A percentile compares a stretch with the other conserved stretches of the same genome.
phyloP scores from a whole-genome alignment of 1,140 invertebrate species.

The Temnothorax longispinosus region DNA sequence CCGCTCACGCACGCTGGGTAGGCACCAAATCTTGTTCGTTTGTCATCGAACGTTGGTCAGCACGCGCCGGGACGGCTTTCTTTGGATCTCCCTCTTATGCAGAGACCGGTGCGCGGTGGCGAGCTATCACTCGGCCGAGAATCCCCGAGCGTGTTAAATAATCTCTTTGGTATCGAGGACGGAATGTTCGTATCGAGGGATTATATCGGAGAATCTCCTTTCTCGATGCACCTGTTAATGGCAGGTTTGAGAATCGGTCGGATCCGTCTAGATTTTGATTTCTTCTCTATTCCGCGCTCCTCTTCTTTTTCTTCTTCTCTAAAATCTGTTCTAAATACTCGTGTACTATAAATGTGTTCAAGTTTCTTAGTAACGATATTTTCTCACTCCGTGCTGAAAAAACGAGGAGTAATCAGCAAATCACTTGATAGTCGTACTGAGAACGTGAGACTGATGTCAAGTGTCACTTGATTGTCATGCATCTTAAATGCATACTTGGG shows the following conservation, averaged over 20 bases:
- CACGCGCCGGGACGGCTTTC: conserved; percentile 26
- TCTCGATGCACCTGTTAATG: not conserved
- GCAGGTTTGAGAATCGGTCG: not conserved
- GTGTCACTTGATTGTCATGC: not conserved
- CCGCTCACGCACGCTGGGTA: conserved; percentile 77
- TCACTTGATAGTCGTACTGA: not conserved
- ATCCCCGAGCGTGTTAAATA: not conserved
- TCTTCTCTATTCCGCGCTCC: not conserved
- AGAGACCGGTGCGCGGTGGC: not conserved
- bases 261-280: not conserved
- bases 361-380: not conserved
- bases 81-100: not conserved
- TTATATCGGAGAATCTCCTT: not conserved
- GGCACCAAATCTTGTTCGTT: conserved; percentile 78
- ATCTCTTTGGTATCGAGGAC: conserved; percentile 4
- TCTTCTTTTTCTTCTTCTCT: not conserved
- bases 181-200: not conserved
- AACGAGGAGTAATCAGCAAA: not conserved
- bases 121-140: not conserved
- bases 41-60: conserved; percentile 70
- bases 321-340: not conserved
- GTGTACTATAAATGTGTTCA: not conserved
- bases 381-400: not conserved
- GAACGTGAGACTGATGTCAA: not conserved
- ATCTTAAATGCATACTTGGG: not conserved